Base-by-base conservation (phyloP, 2,888 invertebrate genomes). In the Apamea anceps region DNA sequence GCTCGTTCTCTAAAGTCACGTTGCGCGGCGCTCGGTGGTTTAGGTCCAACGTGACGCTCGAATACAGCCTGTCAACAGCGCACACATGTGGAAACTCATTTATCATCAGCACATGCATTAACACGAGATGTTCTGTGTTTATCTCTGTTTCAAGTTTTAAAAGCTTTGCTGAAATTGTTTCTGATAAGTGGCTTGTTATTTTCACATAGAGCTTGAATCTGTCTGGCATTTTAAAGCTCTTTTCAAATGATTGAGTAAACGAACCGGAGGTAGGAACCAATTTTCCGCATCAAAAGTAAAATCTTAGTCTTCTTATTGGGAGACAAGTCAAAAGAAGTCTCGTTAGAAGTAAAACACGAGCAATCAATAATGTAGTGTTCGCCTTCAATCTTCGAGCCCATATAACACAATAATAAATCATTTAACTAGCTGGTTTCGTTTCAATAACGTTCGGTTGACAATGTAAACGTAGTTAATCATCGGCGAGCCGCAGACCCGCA, bases 1-100 rank as follows among this genome's bases (percentile, higher is more conserved):
- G 3, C 66, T 66, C 66, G 72, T 72, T 66, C 42, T 48, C 51
- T 45, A 21, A 63, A 63, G 67, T 87, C 87, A 85, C 85, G 85
- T 85, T 80, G 81, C 57, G 3, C 37, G 15, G n/a, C 87, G 71
- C 63, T 68, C 25, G 65, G 65, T 77, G 77, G 77, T 71, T 84
- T 68, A 73, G 84, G 84, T 72, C 75, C 84, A 87, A 87, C 85
- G 85, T 85, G 85, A 87, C 63, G 54, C 42, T 32, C 45, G 25
- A 67, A 81, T 37, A 84, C 80, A 71, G 72, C 81, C 76, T 81
- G 85, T 77, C 87, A 67, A 80, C 76, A 74, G 48, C 32, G 74
- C 87, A 87, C 85, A 81, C 87, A 87, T 85, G 85, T 87, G 87
- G 81, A 81, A 87, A 87, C 81, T 62, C 76, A 85, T 85, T 85